Evolutionary conservation across 2,113 vertebrate species (phyloP).

Genomic region (Pedetes capensis): DNA sequence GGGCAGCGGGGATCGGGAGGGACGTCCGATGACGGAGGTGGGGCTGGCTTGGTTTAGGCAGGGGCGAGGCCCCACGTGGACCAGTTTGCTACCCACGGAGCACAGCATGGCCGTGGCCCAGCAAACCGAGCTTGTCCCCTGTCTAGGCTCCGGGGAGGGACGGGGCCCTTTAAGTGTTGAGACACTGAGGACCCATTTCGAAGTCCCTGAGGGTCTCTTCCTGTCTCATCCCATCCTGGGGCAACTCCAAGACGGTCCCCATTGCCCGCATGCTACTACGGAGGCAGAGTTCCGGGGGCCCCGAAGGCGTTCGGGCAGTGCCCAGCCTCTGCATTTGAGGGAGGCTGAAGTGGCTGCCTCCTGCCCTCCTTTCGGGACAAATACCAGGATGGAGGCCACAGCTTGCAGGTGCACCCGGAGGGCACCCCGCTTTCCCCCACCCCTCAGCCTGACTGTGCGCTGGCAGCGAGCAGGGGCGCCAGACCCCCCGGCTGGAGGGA

Average conservation of each 20-base stretch:
- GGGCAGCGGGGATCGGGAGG: not conserved
- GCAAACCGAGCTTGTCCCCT: not conserved
- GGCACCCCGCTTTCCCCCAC: not conserved
- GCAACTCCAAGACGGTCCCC: not conserved
- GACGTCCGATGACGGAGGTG: not conserved
- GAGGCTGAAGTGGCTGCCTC: not conserved
- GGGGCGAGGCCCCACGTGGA: not conserved
- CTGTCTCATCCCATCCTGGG: not conserved
- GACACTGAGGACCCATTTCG: not conserved
- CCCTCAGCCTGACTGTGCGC: not conserved
- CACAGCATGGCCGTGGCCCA: conserved; percentile 71
- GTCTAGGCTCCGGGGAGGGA: not conserved
- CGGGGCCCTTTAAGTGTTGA: not conserved
- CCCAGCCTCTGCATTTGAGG: not conserved
- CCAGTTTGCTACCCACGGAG: conserved; percentile 28
- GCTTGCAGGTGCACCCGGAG: not conserved
- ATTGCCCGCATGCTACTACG: rapidly evolving
- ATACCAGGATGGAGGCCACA: not conserved
- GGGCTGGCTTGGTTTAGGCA: not conserved
- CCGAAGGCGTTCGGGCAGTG: not conserved
- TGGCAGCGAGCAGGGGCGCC: not conserved
- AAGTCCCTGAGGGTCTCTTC: not conserved
- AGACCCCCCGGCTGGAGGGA: conserved; percentile 8
- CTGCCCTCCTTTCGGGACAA: not conserved
- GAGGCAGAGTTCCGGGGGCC: not conserved